Evolutionary conservation across 1,140 invertebrate species (phyloP).

Genomic region (Hylaeus anthracinus): DNA sequence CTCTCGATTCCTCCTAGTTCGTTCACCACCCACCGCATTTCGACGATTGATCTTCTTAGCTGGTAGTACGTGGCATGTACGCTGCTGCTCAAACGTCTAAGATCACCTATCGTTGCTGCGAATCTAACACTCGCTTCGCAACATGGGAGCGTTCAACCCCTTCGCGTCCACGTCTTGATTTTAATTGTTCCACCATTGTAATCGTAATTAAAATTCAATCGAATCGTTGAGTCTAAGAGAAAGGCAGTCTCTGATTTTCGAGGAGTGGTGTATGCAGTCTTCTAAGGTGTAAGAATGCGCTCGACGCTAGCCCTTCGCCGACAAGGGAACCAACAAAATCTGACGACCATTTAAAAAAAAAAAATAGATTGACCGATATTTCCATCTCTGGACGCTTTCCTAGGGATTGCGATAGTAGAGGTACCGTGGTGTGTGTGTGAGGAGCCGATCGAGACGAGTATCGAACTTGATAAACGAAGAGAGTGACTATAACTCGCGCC

Average conservation of each 20-base stretch:
- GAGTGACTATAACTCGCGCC: neutral
- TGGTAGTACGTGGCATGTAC: neutral
- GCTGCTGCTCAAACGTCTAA: neutral
- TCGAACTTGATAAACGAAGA: no score
- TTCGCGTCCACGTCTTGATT: no score
- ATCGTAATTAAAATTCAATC: no score
- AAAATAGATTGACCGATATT: neutral
- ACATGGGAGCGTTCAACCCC: neutral
- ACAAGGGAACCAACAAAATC: conserved; percentile 35
- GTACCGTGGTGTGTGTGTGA: conserved; percentile 34
- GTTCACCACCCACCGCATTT: neutral
- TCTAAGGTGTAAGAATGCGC: conserved; percentile 10
- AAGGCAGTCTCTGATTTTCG: neutral
- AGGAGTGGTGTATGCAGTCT: neutral
- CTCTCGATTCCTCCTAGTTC: neutral
- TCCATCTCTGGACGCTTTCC: conserved; percentile 17
- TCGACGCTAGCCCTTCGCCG: conserved; percentile 27
- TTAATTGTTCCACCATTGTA: no score
- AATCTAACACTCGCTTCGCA: neutral
- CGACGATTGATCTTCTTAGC: conserved; percentile 8
- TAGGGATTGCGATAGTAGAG: conserved; percentile 3
- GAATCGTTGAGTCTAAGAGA: no score
- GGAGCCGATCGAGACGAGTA: conserved; percentile 8
- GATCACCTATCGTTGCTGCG: neutral
- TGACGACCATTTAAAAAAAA: conserved; percentile 10